Conservation (phyloP, 2,888 invertebrate genomes). For the Malachius bipustulatus region DNA sequence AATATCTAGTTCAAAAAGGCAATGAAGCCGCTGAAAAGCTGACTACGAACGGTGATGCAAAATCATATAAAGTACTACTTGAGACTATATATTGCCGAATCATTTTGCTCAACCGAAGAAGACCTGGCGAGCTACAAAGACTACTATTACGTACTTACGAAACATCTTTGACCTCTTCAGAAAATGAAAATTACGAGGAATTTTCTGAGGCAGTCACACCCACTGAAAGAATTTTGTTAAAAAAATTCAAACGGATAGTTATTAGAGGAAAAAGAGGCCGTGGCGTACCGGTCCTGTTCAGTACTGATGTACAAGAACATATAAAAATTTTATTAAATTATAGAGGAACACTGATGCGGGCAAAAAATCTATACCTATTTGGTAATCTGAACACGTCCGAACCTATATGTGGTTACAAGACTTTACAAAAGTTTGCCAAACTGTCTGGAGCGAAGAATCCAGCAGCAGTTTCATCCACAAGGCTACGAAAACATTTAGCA, state of each 20-base stretch:
- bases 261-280: not conserved
- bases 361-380: slow-evolving; percentile 1
- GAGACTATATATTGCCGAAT: not conserved
- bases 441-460: not conserved
- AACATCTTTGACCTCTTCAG: not conserved
- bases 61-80: not conserved
- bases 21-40: not conserved
- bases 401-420: not conserved
- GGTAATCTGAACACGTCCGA: not conserved
- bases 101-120: slow-evolving; percentile 9
- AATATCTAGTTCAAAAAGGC: slow-evolving; percentile 6
- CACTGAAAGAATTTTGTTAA: slow-evolving; percentile 8
- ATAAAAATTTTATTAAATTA: not conserved
- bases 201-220: slow-evolving; percentile 7
- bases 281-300: not conserved
- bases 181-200: slow-evolving; percentile 8
- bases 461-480: not conserved
- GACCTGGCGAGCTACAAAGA: slow-evolving; percentile 11
- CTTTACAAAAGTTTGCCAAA: not conserved
- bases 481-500: not conserved
- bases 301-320: not conserved
- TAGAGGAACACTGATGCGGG: not conserved
- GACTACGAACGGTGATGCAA: not conserved
- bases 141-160: not conserved
- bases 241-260: not conserved